Evolutionary conservation across 2,113 vertebrate species (phyloP).

Genomic region (Entomyzon cyanotis): DNA sequence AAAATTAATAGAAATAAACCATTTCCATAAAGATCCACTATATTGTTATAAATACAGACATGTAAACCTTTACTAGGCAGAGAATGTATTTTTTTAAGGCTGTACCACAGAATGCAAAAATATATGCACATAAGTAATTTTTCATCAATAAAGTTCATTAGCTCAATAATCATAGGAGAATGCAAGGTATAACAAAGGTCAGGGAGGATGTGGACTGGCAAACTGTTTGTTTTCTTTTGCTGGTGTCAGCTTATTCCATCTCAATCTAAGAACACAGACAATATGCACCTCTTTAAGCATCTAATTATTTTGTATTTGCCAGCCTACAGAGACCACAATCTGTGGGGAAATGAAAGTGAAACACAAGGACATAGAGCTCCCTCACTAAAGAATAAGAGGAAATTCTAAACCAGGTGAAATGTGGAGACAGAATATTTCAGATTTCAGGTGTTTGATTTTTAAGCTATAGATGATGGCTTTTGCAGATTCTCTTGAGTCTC

Average conservation of each 20-base stretch:
- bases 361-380: neutral
- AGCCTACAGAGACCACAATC: neutral
- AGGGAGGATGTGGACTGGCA: conserved; percentile 48
- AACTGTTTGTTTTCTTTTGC: conserved; percentile 58
- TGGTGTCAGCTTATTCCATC: conserved; percentile 68
- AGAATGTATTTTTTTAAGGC: conserved; percentile 17
- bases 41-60: neutral
- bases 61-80: neutral
- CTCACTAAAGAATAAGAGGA: neutral
- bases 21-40: neutral
- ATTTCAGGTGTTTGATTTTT: neutral
- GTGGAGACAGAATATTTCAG: neutral
- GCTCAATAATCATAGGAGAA: conserved; percentile 55
- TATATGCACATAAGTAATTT: conserved; percentile 57
- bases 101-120: conserved; percentile 38
- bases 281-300: conserved; percentile 59
- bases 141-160: conserved; percentile 69
- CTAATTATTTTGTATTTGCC: conserved; percentile 69
- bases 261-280: conserved; percentile 65
- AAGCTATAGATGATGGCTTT: neutral
- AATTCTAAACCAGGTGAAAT: conserved; percentile 9
- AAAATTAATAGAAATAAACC: conserved; percentile 11
- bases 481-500: neutral
- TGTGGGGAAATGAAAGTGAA: conserved; percentile 32
- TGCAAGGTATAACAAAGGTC: conserved; percentile 59